Conservation (phyloP, 1,140 invertebrate genomes). For the Drosophila asahinai region DNA sequence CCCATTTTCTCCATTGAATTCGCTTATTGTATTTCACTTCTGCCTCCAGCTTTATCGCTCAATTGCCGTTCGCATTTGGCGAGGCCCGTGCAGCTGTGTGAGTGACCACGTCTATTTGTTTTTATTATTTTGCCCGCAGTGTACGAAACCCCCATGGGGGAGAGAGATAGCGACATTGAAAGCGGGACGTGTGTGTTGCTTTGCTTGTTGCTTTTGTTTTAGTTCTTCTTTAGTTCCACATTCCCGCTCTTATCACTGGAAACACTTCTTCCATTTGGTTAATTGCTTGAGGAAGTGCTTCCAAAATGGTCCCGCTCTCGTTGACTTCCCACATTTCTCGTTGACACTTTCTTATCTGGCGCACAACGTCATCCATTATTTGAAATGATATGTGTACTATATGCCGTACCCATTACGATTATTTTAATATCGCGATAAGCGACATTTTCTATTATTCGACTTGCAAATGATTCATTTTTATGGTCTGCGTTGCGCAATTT, state of each 20-base stretch:
- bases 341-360: conserved; percentile 45
- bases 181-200: conserved; percentile 7
- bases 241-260: conserved; percentile 45
- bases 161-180: neutral
- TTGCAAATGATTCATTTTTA: conserved; percentile 13
- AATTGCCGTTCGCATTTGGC: conserved; percentile 33
- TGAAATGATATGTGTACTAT: conserved; percentile 7
- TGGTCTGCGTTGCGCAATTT: neutral
- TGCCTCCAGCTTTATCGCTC: conserved; percentile 49
- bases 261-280: conserved; percentile 64
- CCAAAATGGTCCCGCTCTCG: neutral
- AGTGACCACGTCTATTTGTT: conserved; percentile 58
- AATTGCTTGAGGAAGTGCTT: conserved; percentile 75
- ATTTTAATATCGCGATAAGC: conserved; percentile 15
- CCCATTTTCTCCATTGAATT: conserved; percentile 31
- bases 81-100: neutral
- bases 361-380: conserved; percentile 47
- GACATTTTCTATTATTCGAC: conserved; percentile 2
- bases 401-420: conserved; percentile 6
- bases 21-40: conserved; percentile 39
- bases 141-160: conserved; percentile 1
- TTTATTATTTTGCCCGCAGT: conserved; percentile 55
- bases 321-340: neutral
- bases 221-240: conserved; percentile 16
- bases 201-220: conserved; percentile 29